phyloP scores from a whole-genome alignment of 2,888 invertebrate species.

The Dermolepida albohirtum region DNA sequence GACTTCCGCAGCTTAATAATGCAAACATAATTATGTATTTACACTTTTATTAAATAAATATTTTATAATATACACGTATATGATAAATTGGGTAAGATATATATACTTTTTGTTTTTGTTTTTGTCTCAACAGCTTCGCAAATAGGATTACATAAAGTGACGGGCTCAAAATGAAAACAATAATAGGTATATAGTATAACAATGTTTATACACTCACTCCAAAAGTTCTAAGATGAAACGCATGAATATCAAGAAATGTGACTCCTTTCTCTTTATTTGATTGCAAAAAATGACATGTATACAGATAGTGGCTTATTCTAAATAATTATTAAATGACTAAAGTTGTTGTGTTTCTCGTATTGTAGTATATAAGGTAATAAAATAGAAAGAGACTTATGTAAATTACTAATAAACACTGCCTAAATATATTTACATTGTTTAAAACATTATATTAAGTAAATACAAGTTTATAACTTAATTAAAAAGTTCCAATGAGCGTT shows the following conservation, averaged over 20 bases:
- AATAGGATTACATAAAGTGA: slow-evolving; percentile 2
- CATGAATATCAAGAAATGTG: no score
- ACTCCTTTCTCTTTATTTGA: no score
- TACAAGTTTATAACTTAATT: no score
- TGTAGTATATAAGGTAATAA: no score
- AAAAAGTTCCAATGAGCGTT: no score
- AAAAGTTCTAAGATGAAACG: no score
- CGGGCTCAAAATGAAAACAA: slow-evolving; percentile 5
- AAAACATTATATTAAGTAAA: no score
- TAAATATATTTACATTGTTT: no score
- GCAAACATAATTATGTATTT: slow-evolving; percentile 44
- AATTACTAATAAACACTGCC: no score
- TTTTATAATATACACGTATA: slow-evolving; percentile 61
- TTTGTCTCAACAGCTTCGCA: slow-evolving; percentile 10
- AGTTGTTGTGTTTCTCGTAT: not conserved
- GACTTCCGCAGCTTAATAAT: not conserved
- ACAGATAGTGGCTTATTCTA: slow-evolving; percentile 54
- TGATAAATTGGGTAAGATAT: slow-evolving; percentile 52
- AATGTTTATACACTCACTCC: not conserved
- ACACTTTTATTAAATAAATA: slow-evolving; percentile 63
- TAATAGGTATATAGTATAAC: not conserved
- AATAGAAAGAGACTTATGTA: no score
- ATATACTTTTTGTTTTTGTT: slow-evolving; percentile 3
- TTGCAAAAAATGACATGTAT: slow-evolving; percentile 56
- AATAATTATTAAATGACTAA: slow-evolving; percentile 1